Evolutionary conservation across 2,888 invertebrate species (phyloP).

Genomic region (Pammene fasciana): DNA sequence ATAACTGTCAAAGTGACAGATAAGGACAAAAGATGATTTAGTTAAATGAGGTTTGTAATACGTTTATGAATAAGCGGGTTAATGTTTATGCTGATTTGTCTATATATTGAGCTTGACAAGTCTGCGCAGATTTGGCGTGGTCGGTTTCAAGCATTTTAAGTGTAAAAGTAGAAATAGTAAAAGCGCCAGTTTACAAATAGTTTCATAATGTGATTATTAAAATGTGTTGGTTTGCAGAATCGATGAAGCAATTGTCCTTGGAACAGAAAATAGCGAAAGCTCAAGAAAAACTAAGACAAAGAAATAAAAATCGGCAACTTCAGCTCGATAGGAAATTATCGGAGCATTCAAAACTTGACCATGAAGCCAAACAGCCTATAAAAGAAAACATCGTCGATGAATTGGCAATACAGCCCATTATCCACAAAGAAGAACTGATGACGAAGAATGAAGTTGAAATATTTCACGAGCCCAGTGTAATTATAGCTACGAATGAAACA

Average conservation of each 20-base stretch:
- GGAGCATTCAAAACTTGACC: constrained; percentile 20
- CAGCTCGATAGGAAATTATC: constrained; percentile 49
- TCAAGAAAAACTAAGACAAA: constrained; percentile 62
- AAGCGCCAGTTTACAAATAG: no score
- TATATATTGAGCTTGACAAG: no score
- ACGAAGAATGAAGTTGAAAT: constrained; percentile 55
- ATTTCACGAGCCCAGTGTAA: constrained; percentile 46
- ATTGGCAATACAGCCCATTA: constrained; percentile 40
- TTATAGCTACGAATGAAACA: constrained; percentile 20
- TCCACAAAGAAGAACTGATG: constrained; percentile 49
- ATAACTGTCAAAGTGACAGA: no score
- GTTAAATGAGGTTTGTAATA: no score
- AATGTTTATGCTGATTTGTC: no score
- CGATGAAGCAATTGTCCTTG: constrained; percentile 53
- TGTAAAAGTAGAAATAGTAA: no score
- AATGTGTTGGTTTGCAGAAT: constrained; percentile 52
- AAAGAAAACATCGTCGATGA: constrained; percentile 39
- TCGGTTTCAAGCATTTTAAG: no score
- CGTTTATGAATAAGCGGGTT: no score
- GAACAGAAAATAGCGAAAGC: constrained; percentile 67
- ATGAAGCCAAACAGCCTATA: constrained; percentile 21
- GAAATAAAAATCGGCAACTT: constrained; percentile 56
- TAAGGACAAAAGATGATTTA: no score
- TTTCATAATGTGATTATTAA: background rate
- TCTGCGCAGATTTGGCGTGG: no score